Percentiles rank a stretch among this genome's conserved stretches.
phyloP scores from a whole-genome alignment of 2,888 invertebrate species.

The Ophioninae sp. region DNA sequence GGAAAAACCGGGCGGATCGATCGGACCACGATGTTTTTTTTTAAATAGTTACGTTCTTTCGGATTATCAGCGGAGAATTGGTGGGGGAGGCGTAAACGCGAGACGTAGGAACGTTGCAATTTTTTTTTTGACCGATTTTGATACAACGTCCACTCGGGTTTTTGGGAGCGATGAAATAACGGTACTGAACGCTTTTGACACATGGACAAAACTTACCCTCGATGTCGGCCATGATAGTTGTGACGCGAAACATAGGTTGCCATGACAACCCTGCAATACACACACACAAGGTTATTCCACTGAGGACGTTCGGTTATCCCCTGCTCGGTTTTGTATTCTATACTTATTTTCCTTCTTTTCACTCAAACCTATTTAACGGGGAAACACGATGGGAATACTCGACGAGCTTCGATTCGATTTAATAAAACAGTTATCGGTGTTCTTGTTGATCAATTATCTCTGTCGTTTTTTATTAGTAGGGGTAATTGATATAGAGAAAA shows the following conservation, averaged over 20 bases:
- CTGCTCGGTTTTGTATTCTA: background rate
- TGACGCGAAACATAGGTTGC: slow-evolving; percentile 70
- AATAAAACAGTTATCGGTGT: slow-evolving; percentile 55
- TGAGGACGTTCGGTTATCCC: background rate
- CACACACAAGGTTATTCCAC: slow-evolving; percentile 11
- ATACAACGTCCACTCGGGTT: background rate
- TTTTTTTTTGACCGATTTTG: slow-evolving; percentile 3
- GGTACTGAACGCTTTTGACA: slow-evolving; percentile 64
- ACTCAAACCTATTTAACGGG: background rate
- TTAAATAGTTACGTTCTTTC: background rate
- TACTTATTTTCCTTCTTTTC: background rate
- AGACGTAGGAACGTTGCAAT: too few species aligned
- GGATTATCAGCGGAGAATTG: slow-evolving; percentile 9
- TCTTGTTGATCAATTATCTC: background rate
- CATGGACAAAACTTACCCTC: slow-evolving; percentile 75
- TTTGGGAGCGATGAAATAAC: slow-evolving; percentile 16
- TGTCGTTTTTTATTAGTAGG: background rate
- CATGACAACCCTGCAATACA: slow-evolving; percentile 68
- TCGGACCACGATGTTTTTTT: background rate
- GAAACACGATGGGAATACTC: slow-evolving; percentile 6
- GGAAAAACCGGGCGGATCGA: slow-evolving; percentile 26
- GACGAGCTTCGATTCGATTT: slow-evolving; percentile 48
- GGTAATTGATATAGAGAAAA: background rate
- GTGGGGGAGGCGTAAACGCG: background rate
- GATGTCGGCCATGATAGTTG: slow-evolving; percentile 77